Conservation (phyloP, 30 jellyfish, hydroid and myxozoan species). For the Mastigias papua region DNA sequence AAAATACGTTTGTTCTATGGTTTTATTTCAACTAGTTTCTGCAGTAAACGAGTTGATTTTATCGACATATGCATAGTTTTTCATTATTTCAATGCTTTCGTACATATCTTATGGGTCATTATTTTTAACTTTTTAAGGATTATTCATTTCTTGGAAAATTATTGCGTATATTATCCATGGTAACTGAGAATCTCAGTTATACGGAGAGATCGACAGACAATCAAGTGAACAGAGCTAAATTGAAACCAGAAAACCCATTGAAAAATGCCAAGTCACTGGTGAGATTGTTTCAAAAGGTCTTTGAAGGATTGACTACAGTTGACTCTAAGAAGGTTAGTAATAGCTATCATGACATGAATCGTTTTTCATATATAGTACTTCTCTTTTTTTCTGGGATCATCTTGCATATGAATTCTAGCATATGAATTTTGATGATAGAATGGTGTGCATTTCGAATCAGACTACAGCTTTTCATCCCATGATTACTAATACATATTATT, state of each 20-base stretch:
- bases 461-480: no score
- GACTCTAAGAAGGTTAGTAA: not conserved
- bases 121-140: not conserved
- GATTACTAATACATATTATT: no score
- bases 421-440: no score
- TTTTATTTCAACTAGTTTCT: no score
- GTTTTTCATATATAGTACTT: not conserved
- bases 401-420: no score
- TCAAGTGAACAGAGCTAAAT: not conserved
- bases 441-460: no score
- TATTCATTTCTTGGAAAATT: slow-evolving; percentile 14
- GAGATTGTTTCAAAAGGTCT: not conserved
- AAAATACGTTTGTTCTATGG: no score
- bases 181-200: slow-evolving; percentile 14
- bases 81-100: no score
- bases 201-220: not conserved
- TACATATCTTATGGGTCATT: not conserved
- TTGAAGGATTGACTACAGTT: not conserved
- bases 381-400: no score
- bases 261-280: slow-evolving; percentile 62
- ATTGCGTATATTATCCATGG: not conserved
- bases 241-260: slow-evolving; percentile 72
- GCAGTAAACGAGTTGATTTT: no score
- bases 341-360: not conserved
- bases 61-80: no score